Conservation (phyloP, 2,113 vertebrate genomes). For the Menidia beryllina region DNA sequence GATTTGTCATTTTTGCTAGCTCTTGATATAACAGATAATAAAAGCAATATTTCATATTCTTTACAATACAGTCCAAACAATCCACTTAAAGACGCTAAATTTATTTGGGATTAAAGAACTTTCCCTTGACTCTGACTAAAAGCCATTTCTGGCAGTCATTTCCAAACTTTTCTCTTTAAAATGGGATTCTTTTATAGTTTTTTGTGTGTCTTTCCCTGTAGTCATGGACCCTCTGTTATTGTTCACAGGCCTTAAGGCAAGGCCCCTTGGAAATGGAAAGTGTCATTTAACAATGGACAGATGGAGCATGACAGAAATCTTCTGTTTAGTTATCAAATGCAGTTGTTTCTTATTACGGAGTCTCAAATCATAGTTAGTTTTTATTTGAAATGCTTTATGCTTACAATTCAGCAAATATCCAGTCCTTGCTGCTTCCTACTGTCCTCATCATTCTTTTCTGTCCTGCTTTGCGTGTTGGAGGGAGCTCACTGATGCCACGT, state of each 20-base stretch:
- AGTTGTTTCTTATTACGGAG: neutral
- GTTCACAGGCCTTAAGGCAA: neutral
- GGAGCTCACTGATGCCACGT: slow-evolving; percentile 58
- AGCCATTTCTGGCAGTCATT: neutral
- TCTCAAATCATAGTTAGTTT: neutral
- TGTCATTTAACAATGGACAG: slow-evolving; percentile 4
- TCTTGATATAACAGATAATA: too few relatives aligned
- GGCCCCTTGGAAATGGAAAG: neutral
- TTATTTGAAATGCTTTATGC: neutral
- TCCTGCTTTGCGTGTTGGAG: slow-evolving; percentile 20
- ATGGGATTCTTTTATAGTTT: slow-evolving; percentile 5
- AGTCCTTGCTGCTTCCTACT: slow-evolving; percentile 1
- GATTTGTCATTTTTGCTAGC: neutral
- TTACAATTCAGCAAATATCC: slow-evolving; percentile 6
- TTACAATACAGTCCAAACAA: neutral
- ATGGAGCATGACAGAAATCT: neutral
- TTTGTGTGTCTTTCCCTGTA: neutral
- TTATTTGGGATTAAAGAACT: neutral
- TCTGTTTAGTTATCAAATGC: neutral
- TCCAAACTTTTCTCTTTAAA: slow-evolving; percentile 1
- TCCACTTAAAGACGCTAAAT: too few relatives aligned
- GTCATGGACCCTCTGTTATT: slow-evolving; percentile 10
- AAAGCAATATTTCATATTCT: too few relatives aligned
- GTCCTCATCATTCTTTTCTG: slow-evolving; percentile 15
- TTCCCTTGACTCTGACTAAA: slow-evolving; percentile 1